These are phyloP conservation scores for Diaprepes abbreviatus DNA, from an alignment of 2,888 invertebrate species.

Conservation along the genomic window DNA sequence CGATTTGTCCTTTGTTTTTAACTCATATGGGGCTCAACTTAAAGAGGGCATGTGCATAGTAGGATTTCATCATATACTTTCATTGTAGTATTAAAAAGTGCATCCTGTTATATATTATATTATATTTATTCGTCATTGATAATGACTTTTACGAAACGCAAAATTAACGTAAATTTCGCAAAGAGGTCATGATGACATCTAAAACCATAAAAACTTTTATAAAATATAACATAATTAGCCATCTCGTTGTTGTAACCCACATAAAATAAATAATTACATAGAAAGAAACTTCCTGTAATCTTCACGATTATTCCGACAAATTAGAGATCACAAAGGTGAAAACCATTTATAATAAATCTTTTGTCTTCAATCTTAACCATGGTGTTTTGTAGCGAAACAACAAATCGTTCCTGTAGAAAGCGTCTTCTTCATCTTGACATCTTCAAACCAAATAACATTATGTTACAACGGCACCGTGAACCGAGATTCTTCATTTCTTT, in stretches of 20 bases:
- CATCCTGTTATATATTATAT: too few relatives aligned
- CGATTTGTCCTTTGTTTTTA: too few relatives aligned
- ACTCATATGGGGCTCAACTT: too few relatives aligned
- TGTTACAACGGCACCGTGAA: neutral
- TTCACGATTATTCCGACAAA: constrained; percentile 10
- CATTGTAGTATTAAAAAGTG: too few relatives aligned
- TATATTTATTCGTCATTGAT: too few relatives aligned
- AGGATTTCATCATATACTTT: too few relatives aligned
- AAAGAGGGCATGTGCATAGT: too few relatives aligned
- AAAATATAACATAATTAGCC: too few relatives aligned
- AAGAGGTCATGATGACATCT: too few relatives aligned
- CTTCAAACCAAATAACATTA: neutral
- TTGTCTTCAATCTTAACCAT: constrained; percentile 5
- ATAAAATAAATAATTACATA: neutral
- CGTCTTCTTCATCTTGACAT: constrained; percentile 6
- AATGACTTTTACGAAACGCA: too few relatives aligned
- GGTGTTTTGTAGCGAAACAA: constrained; percentile 8
- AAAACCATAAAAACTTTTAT: too few relatives aligned
- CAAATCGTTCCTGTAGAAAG: constrained; percentile 12
- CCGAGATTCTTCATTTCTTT: constrained; percentile 15
- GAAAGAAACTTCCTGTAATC: neutral
- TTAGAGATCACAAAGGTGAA: constrained; percentile 14
- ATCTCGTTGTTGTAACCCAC: neutral
- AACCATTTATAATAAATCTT: constrained; percentile 16
- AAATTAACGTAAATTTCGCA: too few relatives aligned